Evolutionary conservation across 2,888 invertebrate species (phyloP).

Genomic region (Tridacna crocea): DNA sequence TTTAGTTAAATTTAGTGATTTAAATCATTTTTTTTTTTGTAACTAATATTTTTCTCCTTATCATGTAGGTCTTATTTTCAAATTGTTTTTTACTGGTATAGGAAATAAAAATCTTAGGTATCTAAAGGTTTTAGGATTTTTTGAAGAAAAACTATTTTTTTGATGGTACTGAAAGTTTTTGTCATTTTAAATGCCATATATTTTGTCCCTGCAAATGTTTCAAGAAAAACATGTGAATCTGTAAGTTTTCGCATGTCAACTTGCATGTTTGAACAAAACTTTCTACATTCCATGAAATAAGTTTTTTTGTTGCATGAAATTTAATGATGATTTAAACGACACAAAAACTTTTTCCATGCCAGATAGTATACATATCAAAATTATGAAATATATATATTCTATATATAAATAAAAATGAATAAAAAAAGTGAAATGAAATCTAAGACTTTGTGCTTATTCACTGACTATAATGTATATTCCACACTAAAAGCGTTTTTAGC

Average conservation of each 20-base stretch:
- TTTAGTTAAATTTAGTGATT: constrained; percentile 3
- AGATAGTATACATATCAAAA: constrained; percentile 63
- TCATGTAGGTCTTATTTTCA: not conserved
- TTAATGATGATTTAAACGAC: not conserved
- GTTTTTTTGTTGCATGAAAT: not conserved
- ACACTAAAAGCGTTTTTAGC: no score
- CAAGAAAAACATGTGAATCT: not conserved
- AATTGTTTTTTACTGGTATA: not conserved
- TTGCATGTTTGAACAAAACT: not conserved
- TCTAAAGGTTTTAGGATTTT: not conserved
- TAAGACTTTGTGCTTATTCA: not conserved
- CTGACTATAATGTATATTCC: no score
- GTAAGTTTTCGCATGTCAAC: not conserved
- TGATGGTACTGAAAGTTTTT: not conserved
- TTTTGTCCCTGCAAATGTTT: not conserved
- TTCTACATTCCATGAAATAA: constrained; percentile 3
- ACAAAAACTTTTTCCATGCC: constrained; percentile 35
- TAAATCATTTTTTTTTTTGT: not conserved
- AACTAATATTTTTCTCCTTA: not conserved
- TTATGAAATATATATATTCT: constrained; percentile 20
- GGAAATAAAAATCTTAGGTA: not conserved
- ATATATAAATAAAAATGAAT: constrained; percentile 24
- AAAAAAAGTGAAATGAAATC: not conserved
- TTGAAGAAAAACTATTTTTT: not conserved
- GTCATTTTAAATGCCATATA: not conserved